phyloP scores from a whole-genome alignment of 64 coral and sea anemone genomes.

The Exaiptasia diaphana region DNA sequence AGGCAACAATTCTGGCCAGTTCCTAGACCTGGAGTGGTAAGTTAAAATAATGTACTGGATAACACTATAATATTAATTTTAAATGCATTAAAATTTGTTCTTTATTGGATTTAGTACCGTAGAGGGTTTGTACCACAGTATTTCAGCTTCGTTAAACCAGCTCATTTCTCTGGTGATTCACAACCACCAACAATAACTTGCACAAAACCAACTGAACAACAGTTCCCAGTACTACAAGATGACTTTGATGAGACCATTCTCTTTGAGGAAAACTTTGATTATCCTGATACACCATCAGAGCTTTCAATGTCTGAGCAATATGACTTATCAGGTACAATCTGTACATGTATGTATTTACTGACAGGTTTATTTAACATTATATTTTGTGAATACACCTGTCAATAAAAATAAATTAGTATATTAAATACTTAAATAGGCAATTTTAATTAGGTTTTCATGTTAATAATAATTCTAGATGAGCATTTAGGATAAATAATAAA shows the following conservation, averaged over 20 bases:
- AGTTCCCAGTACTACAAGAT: neutral
- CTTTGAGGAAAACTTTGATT: conserved; percentile 46
- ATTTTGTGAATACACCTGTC: too few relatives aligned
- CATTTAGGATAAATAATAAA: too few relatives aligned
- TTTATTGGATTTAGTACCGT: conserved; percentile 16
- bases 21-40: conserved; percentile 78
- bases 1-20: conserved; percentile 89
- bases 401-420: too few relatives aligned
- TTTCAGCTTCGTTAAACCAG: conserved; percentile 61
- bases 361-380: too few relatives aligned
- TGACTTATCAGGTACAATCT: neutral
- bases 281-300: conserved; percentile 46
- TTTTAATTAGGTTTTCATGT: too few relatives aligned
- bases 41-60: neutral
- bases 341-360: neutral
- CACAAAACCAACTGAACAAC: neutral
- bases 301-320: conserved; percentile 31
- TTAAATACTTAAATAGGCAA: too few relatives aligned
- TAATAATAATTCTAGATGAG: too few relatives aligned
- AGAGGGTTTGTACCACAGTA: conserved; percentile 76
- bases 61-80: neutral
- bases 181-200: neutral
- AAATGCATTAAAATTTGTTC: neutral
- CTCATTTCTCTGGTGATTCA: neutral
- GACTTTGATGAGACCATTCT: conserved; percentile 26